Evolutionary conservation across 2,113 vertebrate species (phyloP), one percentile per base, ranked within the genome.

Genomic region (Vireo altiloquus): DNA sequence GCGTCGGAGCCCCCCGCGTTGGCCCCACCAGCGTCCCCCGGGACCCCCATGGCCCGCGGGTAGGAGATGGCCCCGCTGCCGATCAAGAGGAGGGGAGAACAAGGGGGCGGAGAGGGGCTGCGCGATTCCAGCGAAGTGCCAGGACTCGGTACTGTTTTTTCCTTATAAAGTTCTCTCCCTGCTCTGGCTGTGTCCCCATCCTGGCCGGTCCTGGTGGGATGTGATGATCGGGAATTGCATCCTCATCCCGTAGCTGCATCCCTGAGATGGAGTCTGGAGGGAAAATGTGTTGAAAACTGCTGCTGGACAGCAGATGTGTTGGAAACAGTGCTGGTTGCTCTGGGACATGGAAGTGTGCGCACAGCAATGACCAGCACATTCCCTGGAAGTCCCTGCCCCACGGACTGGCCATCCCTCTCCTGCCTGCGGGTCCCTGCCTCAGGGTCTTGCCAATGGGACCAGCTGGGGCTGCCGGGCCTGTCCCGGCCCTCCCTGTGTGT

Each of bases 151-250:
- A 69, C 65, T 72, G n/a, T 76, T 95, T 95, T 96, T 44, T 94
- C 96, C 96, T 77, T 95, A 96, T 96, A 96, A 94, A 96, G 94
- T 92, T 95, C 81, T 56, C 66, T 64, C 37, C n/a, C 31, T 68
- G 54, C 46, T 86, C 37, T 44, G 19, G 77, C 84, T 57, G 77
- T n/a, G 52, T 95, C 89, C 76, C 75, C n/a, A 4, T 39, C 70
- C 65, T 59, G 50, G 52, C 85, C 24, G 0, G 47, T 75, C 35
- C 59, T 85, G 88, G 85, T 87, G 57, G 50, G 64, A 30, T 20
- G 13, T 1, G 1, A 37, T 76, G 23, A 33, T 12, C 33, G 12
- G 22, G 75, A 69, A 49, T 33, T 13, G 46, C 71, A 30, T 47
- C 60, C 76, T 74, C 53, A 37, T 78, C 82, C 35, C 18, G 9